Conservation (phyloP, 2,888 invertebrate genomes). For the Eristalis intricaria region DNA sequence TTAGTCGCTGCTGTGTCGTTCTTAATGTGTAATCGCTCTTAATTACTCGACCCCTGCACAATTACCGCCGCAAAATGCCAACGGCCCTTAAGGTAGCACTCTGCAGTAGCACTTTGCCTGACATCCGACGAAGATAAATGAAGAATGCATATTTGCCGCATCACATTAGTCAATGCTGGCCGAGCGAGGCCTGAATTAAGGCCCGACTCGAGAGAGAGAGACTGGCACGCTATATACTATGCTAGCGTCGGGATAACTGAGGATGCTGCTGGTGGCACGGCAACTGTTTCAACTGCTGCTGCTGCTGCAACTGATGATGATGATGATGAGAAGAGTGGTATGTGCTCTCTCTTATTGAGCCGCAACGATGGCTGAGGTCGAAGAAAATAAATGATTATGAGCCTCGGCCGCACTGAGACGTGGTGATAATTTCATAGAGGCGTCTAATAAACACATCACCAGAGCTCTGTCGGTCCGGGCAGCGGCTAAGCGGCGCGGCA, state of each 20-base stretch:
- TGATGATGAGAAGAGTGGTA: constrained; percentile 63
- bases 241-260: constrained; percentile 18
- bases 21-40: constrained; percentile 72
- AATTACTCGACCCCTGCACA: constrained; percentile 70
- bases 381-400: constrained; percentile 71
- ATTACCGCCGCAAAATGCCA: constrained; percentile 71
- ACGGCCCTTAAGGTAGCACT: constrained; percentile 70
- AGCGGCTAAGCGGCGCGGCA: background rate
- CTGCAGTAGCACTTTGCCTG: constrained; percentile 71
- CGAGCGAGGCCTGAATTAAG: constrained; percentile 31
- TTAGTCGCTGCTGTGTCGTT: constrained; percentile 61
- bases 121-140: constrained; percentile 71
- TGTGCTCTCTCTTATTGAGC: constrained; percentile 71
- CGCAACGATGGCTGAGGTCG: constrained; percentile 62
- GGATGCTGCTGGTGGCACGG: constrained; percentile 3
- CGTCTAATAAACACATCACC: constrained; percentile 71
- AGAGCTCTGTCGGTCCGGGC: constrained; percentile 12
- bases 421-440: constrained; percentile 69
- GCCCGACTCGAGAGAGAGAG: constrained; percentile 2
- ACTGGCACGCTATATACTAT: constrained; percentile 36
- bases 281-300: constrained; percentile 1
- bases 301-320: constrained; percentile 25
- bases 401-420: constrained; percentile 52
- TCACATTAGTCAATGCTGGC: constrained; percentile 69
- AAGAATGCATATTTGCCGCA: constrained; percentile 72